Percentiles rank a stretch among this genome's conserved stretches.
phyloP scores from a whole-genome alignment of 1,140 invertebrate genomes.

The Daktulosphaira vitifoliae region DNA sequence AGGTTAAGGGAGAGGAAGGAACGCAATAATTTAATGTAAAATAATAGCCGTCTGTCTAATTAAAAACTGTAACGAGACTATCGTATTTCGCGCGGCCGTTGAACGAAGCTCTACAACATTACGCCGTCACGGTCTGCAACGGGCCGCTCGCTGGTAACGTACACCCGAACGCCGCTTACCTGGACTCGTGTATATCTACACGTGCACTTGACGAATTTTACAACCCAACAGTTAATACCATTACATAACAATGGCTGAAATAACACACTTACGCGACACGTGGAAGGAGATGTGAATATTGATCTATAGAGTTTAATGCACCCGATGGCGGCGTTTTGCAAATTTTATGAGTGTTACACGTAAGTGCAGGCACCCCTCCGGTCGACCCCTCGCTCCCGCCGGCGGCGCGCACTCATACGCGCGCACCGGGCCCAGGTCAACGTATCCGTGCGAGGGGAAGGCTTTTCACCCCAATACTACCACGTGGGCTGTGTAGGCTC shows the following conservation, averaged over 20 bases:
- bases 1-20: no score
- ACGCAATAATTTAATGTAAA: no score
- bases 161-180: no score
- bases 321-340: background rate
- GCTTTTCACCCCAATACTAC: no score
- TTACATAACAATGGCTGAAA: background rate
- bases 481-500: no score
- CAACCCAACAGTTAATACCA: no score
- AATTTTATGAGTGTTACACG: background rate
- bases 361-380: background rate
- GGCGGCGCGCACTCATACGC: background rate
- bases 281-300: background rate
- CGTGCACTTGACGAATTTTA: no score
- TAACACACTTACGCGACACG: no score
- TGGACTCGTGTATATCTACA: no score
- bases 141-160: constrained; percentile 7
- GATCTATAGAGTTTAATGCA: constrained; percentile 14
- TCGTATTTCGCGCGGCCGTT: constrained; percentile 1
- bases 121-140: background rate
- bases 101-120: constrained; percentile 24
- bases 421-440: background rate
- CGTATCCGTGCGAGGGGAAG: background rate
- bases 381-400: background rate
- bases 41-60: no score
- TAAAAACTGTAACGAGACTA: no score